phyloP scores from a whole-genome alignment of 2,888 invertebrate species.

The Harpalus rubripes region DNA sequence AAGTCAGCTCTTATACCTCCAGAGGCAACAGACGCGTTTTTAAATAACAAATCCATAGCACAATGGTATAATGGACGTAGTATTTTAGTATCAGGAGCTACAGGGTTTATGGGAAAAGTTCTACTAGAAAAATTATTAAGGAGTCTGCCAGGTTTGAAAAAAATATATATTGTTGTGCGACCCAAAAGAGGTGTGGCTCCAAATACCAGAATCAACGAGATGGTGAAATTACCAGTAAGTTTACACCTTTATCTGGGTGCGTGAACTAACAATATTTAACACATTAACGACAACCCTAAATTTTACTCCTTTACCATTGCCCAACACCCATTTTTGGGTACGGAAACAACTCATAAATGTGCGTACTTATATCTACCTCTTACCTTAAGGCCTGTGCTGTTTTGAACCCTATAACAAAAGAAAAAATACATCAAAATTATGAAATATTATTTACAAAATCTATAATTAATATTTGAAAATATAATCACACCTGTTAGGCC shows the following conservation, averaged over 20 bases:
- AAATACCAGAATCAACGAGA: constrained; percentile 80
- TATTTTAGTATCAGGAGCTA: constrained; percentile 87
- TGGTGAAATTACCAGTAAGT: constrained; percentile 77
- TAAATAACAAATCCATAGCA: background rate
- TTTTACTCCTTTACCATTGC: too few relatives aligned
- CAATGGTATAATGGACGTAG: constrained; percentile 80
- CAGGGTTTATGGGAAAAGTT: constrained; percentile 90
- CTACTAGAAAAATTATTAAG: constrained; percentile 86
- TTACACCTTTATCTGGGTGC: background rate
- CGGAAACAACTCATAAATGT: too few relatives aligned
- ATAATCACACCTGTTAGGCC: too few relatives aligned
- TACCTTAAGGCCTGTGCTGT: too few relatives aligned
- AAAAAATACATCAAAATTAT: too few relatives aligned
- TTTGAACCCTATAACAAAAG: too few relatives aligned
- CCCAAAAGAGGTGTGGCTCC: constrained; percentile 84
- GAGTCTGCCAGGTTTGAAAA: constrained; percentile 82
- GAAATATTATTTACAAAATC: too few relatives aligned
- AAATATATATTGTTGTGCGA: constrained; percentile 84
- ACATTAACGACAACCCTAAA: too few relatives aligned
- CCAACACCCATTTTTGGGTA: too few relatives aligned
- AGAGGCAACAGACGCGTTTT: background rate
- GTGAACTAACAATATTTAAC: too few relatives aligned
- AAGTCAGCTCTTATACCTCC: background rate
- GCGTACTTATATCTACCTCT: too few relatives aligned
- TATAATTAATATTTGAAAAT: too few relatives aligned